These are phyloP conservation scores for Cyprinodon variegatus DNA, from an alignment of 2,113 vertebrate species.

Conservation along the genomic window DNA sequence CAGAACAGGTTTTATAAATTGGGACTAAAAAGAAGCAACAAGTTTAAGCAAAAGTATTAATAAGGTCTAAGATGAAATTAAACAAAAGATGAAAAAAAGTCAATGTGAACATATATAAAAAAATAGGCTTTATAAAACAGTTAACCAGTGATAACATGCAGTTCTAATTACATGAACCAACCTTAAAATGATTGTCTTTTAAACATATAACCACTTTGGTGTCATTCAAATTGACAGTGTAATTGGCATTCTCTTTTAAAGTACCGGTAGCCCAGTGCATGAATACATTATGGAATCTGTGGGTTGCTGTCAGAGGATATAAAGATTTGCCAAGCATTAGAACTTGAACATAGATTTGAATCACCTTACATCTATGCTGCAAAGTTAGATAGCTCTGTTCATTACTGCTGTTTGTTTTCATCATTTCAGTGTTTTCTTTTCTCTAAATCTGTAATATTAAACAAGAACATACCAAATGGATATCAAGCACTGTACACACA, in stretches of 20 bases:
- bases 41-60: no score
- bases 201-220: slow-evolving; percentile 5
- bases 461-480: no score
- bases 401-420: no score
- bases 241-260: slow-evolving; percentile 22
- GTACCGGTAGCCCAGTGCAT: slow-evolving; percentile 3
- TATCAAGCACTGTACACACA: no score
- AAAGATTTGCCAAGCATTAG: slow-evolving; percentile 27
- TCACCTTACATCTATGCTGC: background rate
- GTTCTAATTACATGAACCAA: background rate
- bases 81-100: background rate
- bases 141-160: slow-evolving; percentile 12
- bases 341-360: background rate
- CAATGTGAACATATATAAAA: background rate
- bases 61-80: background rate
- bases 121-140: background rate
- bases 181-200: slow-evolving; percentile 1
- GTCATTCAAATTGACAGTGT: slow-evolving; percentile 22
- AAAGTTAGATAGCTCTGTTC: background rate
- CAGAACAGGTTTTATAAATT: no score
- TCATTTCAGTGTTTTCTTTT: no score
- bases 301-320: slow-evolving; percentile 36
- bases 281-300: slow-evolving; percentile 34
- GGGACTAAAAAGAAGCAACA: no score
- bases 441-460: no score